These are phyloP conservation scores for Phataginus tricuspis DNA, from an alignment of 2,797 vertebrate genomes.

Conservation along the genomic window DNA sequence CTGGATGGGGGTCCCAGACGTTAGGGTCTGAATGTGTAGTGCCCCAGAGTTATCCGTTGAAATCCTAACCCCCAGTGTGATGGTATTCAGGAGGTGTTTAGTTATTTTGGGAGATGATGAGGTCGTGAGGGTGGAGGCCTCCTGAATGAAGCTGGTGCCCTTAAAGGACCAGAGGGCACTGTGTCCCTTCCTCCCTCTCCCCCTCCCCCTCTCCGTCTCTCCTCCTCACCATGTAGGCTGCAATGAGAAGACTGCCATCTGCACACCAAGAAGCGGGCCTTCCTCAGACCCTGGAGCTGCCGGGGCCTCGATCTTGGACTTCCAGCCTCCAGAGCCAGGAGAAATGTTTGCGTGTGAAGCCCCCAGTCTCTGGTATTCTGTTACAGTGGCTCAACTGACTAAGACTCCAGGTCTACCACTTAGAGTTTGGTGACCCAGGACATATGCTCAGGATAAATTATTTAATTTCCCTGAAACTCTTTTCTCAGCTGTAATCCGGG, in stretches of 20 bases:
- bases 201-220: background rate
- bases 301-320: background rate
- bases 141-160: too few species aligned
- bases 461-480: background rate
- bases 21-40: too few species aligned
- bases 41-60: too few species aligned
- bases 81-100: too few species aligned
- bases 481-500: background rate
- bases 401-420: background rate
- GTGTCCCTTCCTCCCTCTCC: too few species aligned
- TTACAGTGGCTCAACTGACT: background rate
- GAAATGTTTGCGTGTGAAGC: background rate
- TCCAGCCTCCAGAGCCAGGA: background rate
- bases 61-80: too few species aligned
- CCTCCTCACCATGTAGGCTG: background rate
- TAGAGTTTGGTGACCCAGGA: background rate
- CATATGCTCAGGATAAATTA: accelerated
- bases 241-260: background rate
- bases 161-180: too few species aligned
- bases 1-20: too few species aligned
- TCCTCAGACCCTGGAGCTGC: background rate
- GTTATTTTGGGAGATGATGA: too few species aligned
- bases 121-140: too few species aligned
- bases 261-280: background rate
- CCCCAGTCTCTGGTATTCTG: background rate